Percentiles rank a stretch among this genome's conserved stretches.
Evolutionary conservation across 2,113 vertebrate species (phyloP).

Genomic region (Chloropsis cyanopogon): DNA sequence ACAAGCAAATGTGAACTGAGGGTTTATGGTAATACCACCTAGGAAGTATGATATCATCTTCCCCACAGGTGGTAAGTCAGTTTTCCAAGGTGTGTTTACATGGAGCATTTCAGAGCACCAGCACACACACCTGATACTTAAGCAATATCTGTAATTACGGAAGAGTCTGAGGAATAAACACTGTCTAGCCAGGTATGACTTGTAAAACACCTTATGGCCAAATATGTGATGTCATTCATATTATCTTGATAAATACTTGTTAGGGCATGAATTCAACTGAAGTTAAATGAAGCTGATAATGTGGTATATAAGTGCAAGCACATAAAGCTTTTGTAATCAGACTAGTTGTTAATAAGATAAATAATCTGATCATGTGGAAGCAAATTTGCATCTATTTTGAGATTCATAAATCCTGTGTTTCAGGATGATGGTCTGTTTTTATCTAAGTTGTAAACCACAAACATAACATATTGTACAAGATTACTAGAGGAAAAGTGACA

Average conservation of each 20-base stretch:
- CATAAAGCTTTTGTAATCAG: background rate
- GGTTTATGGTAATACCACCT: slow-evolving; percentile 51
- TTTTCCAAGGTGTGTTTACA: slow-evolving; percentile 46
- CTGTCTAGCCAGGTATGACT: slow-evolving; percentile 63
- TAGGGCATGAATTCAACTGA: slow-evolving; percentile 25
- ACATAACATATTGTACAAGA: background rate
- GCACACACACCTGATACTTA: background rate
- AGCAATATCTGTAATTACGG: slow-evolving; percentile 30
- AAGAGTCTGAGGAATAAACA: slow-evolving; percentile 47
- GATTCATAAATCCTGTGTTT: background rate
- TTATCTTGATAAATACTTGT: slow-evolving; percentile 53
- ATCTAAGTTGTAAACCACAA: background rate
- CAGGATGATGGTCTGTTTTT: background rate
- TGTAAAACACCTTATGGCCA: slow-evolving; percentile 49
- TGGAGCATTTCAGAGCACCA: background rate
- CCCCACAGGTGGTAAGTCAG: slow-evolving; percentile 44
- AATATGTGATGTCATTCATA: slow-evolving; percentile 40
- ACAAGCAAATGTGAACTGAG: slow-evolving; percentile 38
- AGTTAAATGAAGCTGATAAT: slow-evolving; percentile 42
- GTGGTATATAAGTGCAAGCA: background rate
- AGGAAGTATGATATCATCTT: slow-evolving; percentile 59
- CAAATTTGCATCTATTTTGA: slow-evolving; percentile 9
- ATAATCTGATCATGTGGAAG: background rate
- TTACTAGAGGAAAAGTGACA: background rate
- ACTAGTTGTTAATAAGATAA: background rate